Evolutionary conservation across 2,888 invertebrate species (phyloP).

Genomic region (Auanema sp.): DNA sequence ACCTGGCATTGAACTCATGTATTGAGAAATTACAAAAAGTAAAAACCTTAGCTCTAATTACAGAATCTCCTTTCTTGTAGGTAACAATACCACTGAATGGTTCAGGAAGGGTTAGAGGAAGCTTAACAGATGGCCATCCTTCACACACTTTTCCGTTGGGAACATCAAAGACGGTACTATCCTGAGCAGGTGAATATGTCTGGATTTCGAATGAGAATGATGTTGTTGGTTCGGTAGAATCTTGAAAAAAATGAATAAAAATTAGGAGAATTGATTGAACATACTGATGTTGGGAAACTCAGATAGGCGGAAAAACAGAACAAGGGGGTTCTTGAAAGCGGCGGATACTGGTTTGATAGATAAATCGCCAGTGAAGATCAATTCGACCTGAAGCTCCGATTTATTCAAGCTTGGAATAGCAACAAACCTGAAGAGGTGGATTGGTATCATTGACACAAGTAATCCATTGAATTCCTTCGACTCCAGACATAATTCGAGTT

Average conservation of each 20-base stretch:
- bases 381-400: conserved; percentile 2
- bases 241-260: background rate
- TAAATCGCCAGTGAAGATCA: conserved; percentile 5
- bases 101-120: background rate
- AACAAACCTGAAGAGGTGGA: background rate
- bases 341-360: conserved; percentile 7
- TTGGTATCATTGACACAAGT: conserved; percentile 7
- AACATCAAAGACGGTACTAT: background rate
- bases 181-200: background rate
- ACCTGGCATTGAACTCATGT: background rate
- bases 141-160: conserved; percentile 13
- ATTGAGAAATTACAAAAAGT: background rate
- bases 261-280: background rate
- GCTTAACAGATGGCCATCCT: background rate
- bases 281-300: conserved; percentile 3
- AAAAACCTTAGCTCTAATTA: background rate
- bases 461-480: conserved; percentile 14
- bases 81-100: conserved; percentile 13
- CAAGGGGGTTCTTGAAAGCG: conserved; percentile 10
- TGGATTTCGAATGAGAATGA: background rate
- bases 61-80: conserved; percentile 6
- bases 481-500: conserved; percentile 6
- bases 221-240: background rate
- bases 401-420: background rate
- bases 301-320: conserved; percentile 12